Base-by-base conservation (phyloP, 2,888 invertebrate genomes). In the Stenurella melanura region DNA sequence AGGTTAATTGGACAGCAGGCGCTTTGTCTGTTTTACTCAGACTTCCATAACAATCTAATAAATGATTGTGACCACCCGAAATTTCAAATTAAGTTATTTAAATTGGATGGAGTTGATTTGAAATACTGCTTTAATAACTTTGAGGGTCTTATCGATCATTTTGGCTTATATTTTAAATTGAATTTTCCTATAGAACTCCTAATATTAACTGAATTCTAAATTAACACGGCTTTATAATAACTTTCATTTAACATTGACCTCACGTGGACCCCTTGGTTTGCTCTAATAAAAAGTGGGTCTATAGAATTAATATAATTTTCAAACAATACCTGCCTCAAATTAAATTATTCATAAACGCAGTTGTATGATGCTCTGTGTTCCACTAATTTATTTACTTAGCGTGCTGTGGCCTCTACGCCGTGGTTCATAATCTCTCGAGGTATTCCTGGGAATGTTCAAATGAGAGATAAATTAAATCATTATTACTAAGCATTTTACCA, bases 121-220 rank as follows among this genome's bases (percentile, higher is more conserved):
- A 60, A 19, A 60, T 21, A 60, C 26, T 26, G 60, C 60, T 50
- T 60, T 21, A 60, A 30, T 60, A 21, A 60, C 12, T 60, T n/a
- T 60, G 21, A 26, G 26, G 15, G 26, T n/a, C 60, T 58, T 60
- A 60, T 60, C 21, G 60, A 60, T 60, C 60, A 60, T 60, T n/a
- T 21, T 30, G 60, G 26, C 26, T 60, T 60, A 60, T 60, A 26
- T 60, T 21, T 30, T n/a, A 60, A 21, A 60, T 60, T 19, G n/a
- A 60, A 12, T 26, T 60, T 60, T 15, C 60, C 26, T 11, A 50
- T 50, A n/a, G 50, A 50, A n/a, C 15, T 50, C 50, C 50, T 50
- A 50, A 50, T 50, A 50, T 50, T 15, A 26, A 21, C 26, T 60
- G 26, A 60, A 15, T 60, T 60, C 60, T n/a, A 30, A 30, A 26